Evolutionary conservation across 2,113 vertebrate species (phyloP), one percentile per base, ranked within the genome.

Genomic region (Microtus pennsylvanicus): DNA sequence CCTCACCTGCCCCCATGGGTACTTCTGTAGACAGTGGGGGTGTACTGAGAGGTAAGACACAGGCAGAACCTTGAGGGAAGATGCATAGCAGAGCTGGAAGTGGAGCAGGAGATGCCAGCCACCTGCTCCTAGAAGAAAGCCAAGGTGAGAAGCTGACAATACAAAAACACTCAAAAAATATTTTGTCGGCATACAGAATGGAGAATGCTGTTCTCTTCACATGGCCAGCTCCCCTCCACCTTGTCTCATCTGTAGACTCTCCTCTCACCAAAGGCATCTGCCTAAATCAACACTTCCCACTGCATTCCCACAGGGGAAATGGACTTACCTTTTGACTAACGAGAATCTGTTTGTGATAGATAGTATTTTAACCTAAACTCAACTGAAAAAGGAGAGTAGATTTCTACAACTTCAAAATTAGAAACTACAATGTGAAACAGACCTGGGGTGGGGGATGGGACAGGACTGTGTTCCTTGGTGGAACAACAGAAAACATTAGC

Each of bases 391-490:
- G 12, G 13, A 88, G 28, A 13, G 19, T 4, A 83, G 12, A 69
- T 28, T 78, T 94, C 65, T 75, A 90, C 87, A 93, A 70, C 9
- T n/a, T 88, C 55, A 63, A 63, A 67, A 74, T 65, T 47, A 75
- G 50, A 91, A 85, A 75, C 7, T 4, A 52, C 61, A 58, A 16
- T 2, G 5, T 61, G 45, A 72, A 88, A 83, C n/a, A 78, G 42
- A 21, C 26, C 13, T 78, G 45, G 28, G 74, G 24, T 38, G 38
- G n/a, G 3, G 33, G 33, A 1, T 30, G 30, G 12, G 35, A 70
- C 35, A 94, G 35, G 50, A 69, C 50, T n/a, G 75, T 42, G 30
- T 70, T 91, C 45, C 65, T 35, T 21, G 21, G 65, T 28, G 5
- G 6, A 47, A 35, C 35, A 58, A 45, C 8, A 58, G 30, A 77